A percentile compares a stretch with the other conserved stretches of the same genome.
Conservation (phyloP, 92 coral and sea anemone species). For the Bergia sp. region DNA sequence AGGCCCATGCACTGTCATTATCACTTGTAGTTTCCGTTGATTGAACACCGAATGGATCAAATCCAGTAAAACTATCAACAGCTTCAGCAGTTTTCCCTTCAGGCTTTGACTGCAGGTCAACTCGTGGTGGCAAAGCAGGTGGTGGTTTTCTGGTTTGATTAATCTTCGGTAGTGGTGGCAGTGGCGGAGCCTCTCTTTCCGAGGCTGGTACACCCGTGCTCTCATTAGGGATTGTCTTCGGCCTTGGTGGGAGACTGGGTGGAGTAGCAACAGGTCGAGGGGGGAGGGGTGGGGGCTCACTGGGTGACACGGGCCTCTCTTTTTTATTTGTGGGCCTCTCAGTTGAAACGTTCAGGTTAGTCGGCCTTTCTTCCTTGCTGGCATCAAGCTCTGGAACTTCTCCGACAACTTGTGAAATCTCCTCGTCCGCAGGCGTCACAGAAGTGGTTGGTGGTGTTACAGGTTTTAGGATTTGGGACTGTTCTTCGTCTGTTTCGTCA, state of each 20-base stretch:
- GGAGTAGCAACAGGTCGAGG: slow-evolving; percentile 81
- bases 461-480: not conserved
- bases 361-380: slow-evolving; percentile 31
- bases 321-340: slow-evolving; percentile 38
- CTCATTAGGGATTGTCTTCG: slow-evolving; percentile 52
- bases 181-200: slow-evolving; percentile 39
- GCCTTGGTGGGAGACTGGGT: slow-evolving; percentile 97
- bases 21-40: not conserved
- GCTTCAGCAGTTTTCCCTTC: not conserved
- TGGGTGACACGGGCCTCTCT: slow-evolving; percentile 68
- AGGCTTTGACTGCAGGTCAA: slow-evolving; percentile 74
- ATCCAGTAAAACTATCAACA: slow-evolving; percentile 11
- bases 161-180: slow-evolving; percentile 52
- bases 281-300: slow-evolving; percentile 95
- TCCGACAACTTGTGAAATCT: not conserved
- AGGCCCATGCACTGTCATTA: slow-evolving; percentile 21
- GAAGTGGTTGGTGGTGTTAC: not conserved
- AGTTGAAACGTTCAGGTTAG: slow-evolving; percentile 43
- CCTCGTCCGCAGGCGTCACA: not conserved
- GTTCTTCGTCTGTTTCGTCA: slow-evolving; percentile 8
- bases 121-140: slow-evolving; percentile 92
- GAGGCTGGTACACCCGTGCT: slow-evolving; percentile 45
- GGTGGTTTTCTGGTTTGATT: slow-evolving; percentile 68
- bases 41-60: slow-evolving; percentile 38
- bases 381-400: slow-evolving; percentile 5